Percentiles rank a stretch among this genome's conserved stretches.
These are phyloP conservation scores for Seriola rivoliana DNA, from an alignment of 2,113 vertebrate genomes.

Conservation along the genomic window DNA sequence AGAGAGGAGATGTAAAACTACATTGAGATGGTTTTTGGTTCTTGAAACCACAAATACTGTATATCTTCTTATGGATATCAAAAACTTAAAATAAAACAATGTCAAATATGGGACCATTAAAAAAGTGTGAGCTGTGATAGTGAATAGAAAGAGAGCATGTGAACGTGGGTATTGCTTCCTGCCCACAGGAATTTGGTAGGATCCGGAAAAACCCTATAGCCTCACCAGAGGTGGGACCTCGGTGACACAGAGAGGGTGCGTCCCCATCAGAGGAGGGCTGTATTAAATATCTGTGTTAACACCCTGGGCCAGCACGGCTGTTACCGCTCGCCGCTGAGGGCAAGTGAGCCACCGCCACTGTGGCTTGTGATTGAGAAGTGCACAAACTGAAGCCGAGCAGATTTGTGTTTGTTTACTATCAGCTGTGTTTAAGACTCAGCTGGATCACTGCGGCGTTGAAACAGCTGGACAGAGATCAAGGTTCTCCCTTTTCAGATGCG, in stretches of 20 bases:
- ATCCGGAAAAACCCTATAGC: conserved; percentile 44
- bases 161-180: conserved; percentile 45
- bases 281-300: conserved; percentile 35
- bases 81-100: too few species aligned
- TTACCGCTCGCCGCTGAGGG: not conserved
- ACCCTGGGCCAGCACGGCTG: not conserved
- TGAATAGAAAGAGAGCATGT: conserved; percentile 3
- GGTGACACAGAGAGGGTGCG: conserved; percentile 47
- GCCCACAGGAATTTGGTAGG: conserved; percentile 18
- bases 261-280: conserved; percentile 23
- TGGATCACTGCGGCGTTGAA: conserved; percentile 32
- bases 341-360: not conserved
- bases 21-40: too few species aligned
- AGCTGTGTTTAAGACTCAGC: conserved; percentile 34
- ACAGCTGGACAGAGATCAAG: conserved; percentile 66
- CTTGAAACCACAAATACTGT: too few species aligned
- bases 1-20: too few species aligned
- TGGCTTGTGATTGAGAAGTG: not conserved
- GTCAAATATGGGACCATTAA: too few species aligned
- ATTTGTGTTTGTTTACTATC: conserved; percentile 46
- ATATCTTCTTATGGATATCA: too few species aligned
- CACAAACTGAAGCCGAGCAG: conserved; percentile 13
- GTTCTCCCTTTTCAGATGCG: conserved; percentile 25
- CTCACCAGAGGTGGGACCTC: conserved; percentile 36
- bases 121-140: not conserved